Evolutionary conservation across 2,113 vertebrate genomes (phyloP).

Genomic region (Tretioscincus oriximinensis): DNA sequence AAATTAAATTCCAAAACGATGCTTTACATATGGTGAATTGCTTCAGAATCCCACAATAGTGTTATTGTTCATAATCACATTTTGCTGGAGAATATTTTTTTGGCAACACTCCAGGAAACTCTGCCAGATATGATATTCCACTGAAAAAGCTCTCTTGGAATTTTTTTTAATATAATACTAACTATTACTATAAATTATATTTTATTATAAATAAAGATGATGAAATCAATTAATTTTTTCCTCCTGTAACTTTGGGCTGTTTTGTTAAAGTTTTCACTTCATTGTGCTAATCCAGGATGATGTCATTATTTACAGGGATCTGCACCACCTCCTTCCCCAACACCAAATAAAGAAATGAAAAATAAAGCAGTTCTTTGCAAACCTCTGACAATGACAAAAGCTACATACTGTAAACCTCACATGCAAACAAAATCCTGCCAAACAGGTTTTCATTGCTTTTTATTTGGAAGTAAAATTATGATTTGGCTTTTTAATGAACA

Average conservation of each 20-base stretch:
- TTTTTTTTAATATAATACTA: no score
- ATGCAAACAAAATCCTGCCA: constrained; percentile 97
- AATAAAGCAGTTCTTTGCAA: constrained; percentile 98
- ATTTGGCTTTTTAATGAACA: constrained; percentile 12
- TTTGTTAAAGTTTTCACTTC: not conserved
- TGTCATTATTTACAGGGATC: constrained; percentile 72
- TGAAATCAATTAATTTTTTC: not conserved
- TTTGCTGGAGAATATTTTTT: no score
- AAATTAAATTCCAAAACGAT: no score
- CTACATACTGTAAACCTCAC: constrained; percentile 97
- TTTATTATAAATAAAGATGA: no score
- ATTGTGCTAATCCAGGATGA: not conserved
- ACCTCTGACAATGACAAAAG: constrained; percentile 96
- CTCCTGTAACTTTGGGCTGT: not conserved
- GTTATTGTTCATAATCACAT: no score
- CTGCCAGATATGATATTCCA: not conserved
- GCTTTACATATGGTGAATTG: no score
- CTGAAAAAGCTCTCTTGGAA: no score
- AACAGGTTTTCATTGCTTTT: constrained; percentile 74
- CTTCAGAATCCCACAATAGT: no score
- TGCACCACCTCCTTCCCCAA: constrained; percentile 79
- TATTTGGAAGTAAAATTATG: constrained; percentile 4
- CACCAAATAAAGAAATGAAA: constrained; percentile 91
- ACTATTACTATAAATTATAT: no score
- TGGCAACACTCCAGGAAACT: not conserved